Conservation (phyloP, 2,888 invertebrate species). For the Salticus scenicus region DNA sequence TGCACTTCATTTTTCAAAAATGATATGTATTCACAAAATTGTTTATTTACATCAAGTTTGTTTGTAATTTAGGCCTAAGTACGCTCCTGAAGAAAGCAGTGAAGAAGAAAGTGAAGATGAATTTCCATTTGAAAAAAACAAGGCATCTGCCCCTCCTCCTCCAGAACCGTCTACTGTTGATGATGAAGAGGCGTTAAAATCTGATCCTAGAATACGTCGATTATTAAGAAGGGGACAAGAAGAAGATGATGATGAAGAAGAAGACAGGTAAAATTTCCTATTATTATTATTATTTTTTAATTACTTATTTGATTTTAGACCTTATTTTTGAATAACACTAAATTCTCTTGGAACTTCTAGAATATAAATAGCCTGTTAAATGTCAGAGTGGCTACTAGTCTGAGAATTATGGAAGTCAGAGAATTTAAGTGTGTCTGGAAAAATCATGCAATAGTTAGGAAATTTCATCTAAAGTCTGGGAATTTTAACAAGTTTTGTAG, state of each 20-base stretch:
- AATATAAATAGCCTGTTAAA: too few species aligned
- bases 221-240: slow-evolving; percentile 77
- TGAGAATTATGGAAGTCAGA: too few species aligned
- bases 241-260: slow-evolving; percentile 79
- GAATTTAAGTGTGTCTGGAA: too few species aligned
- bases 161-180: slow-evolving; percentile 60
- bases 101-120: slow-evolving; percentile 93
- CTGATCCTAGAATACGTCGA: slow-evolving; percentile 88
- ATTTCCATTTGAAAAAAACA: slow-evolving; percentile 72
- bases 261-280: slow-evolving; percentile 75
- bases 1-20: too few species aligned
- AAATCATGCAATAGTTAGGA: too few species aligned
- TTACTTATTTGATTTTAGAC: neutral
- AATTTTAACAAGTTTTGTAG: too few species aligned
- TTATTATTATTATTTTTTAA: neutral
- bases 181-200: slow-evolving; percentile 78
- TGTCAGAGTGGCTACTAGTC: too few species aligned
- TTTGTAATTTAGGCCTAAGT: slow-evolving; percentile 83
- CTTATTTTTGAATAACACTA: too few species aligned
- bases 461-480: too few species aligned
- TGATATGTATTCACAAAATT: too few species aligned
- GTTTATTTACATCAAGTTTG: too few species aligned
- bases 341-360: neutral
- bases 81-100: slow-evolving; percentile 86
- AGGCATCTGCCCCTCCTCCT: slow-evolving; percentile 66